phyloP scores from a whole-genome alignment of 2,797 vertebrate species.

The Gymnocypris eckloni region DNA sequence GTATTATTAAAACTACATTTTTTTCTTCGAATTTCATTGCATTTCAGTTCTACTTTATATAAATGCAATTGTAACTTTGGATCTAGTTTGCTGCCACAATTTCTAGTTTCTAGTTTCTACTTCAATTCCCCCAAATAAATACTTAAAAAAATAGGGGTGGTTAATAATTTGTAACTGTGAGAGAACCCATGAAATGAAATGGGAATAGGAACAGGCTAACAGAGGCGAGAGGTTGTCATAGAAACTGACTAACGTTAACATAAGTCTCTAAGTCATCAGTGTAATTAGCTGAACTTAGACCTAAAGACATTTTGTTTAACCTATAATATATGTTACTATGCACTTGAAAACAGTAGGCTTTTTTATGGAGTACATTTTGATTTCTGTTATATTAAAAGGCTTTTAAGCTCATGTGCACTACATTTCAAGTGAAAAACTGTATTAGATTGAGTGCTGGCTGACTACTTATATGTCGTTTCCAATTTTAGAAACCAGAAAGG shows the following conservation, averaged over 20 bases:
- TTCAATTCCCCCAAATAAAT: neutral
- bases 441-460: neutral
- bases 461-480: neutral
- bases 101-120: neutral
- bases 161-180: conserved; percentile 38
- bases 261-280: neutral
- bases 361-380: neutral
- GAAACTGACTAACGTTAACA: conserved; percentile 37
- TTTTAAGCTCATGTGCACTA: conserved; percentile 12
- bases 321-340: neutral
- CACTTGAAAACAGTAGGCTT: neutral
- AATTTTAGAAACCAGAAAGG: neutral
- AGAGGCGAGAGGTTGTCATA: conserved; percentile 39
- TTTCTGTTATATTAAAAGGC: neutral
- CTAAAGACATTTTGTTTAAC: neutral
- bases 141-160: neutral
- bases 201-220: conserved; percentile 10
- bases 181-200: conserved; percentile 31
- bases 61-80: neutral
- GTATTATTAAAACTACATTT: neutral
- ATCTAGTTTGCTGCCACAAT: neutral
- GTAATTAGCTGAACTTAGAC: neutral
- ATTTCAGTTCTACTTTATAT: neutral
- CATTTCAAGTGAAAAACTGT: neutral
- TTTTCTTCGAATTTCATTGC: neutral